phyloP scores from a whole-genome alignment of 2,797 vertebrate genomes.

The Myotis vivesi region DNA sequence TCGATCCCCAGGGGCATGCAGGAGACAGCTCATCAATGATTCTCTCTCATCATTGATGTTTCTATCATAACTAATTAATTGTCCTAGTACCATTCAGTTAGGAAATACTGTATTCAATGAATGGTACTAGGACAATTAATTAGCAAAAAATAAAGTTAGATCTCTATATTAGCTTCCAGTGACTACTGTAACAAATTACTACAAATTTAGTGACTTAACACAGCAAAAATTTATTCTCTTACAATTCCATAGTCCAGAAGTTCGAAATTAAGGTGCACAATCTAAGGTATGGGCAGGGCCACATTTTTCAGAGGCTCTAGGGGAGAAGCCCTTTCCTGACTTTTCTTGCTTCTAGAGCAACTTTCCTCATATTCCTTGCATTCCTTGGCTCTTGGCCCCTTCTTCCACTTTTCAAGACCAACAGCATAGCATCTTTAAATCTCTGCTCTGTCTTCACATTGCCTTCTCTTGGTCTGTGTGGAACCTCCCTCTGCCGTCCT shows the following conservation, averaged over 20 bases:
- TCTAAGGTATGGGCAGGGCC: neutral
- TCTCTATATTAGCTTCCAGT: neutral
- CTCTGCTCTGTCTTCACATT: neutral
- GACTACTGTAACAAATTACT: neutral
- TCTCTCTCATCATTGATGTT: neutral
- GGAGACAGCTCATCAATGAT: neutral
- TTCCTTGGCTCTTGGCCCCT: neutral
- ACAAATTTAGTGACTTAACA: neutral
- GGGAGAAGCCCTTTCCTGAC: neutral
- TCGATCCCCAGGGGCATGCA: neutral
- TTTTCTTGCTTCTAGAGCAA: neutral
- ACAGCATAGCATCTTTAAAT: neutral
- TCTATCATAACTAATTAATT: neutral
- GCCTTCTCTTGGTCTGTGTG: neutral
- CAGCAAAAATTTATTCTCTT: neutral
- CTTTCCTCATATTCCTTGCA: neutral
- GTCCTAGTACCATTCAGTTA: neutral
- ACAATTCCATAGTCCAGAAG: neutral
- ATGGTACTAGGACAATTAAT: neutral
- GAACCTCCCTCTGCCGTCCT: neutral
- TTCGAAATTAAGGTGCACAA: neutral
- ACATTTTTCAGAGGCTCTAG: neutral
- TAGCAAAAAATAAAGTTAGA: neutral
- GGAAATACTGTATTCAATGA: conserved; percentile 15
- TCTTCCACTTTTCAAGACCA: neutral